These are phyloP conservation scores for Vanessa atalanta DNA, from an alignment of 1,140 invertebrate genomes.

Conservation along the genomic window DNA sequence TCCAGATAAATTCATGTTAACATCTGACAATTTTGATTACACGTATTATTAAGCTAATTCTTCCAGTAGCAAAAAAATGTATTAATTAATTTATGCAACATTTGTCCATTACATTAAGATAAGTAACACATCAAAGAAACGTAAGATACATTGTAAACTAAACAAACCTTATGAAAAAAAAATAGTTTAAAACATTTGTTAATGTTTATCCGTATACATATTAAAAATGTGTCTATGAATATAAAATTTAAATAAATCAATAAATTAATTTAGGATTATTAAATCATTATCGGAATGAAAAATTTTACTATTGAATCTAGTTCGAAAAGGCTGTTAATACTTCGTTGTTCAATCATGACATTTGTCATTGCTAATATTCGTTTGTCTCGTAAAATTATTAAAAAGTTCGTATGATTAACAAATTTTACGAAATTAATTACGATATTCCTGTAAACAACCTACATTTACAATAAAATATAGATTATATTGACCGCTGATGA, in stretches of 20 bases:
- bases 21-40: background rate
- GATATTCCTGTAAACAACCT: conserved; percentile 1
- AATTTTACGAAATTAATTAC: background rate
- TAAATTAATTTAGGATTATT: too few relatives aligned
- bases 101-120: background rate
- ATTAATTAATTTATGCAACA: background rate
- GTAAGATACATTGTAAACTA: background rate
- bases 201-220: background rate
- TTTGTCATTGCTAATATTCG: background rate
- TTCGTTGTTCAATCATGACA: background rate
- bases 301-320: background rate
- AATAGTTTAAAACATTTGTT: too few relatives aligned
- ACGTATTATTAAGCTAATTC: background rate
- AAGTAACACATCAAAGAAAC: background rate
- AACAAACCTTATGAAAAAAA: too few relatives aligned
- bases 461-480: conserved; percentile 12
- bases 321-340: background rate
- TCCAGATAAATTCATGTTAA: background rate
- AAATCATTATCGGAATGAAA: too few relatives aligned
- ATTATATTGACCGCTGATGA: conserved; percentile 22
- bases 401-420: background rate
- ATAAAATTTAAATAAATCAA: too few relatives aligned
- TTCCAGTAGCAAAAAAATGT: background rate
- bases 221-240: background rate
- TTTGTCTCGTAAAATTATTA: background rate